Evolutionary conservation across 2,797 vertebrate genomes (phyloP).

Genomic region (Enteromius trimaculatus): DNA sequence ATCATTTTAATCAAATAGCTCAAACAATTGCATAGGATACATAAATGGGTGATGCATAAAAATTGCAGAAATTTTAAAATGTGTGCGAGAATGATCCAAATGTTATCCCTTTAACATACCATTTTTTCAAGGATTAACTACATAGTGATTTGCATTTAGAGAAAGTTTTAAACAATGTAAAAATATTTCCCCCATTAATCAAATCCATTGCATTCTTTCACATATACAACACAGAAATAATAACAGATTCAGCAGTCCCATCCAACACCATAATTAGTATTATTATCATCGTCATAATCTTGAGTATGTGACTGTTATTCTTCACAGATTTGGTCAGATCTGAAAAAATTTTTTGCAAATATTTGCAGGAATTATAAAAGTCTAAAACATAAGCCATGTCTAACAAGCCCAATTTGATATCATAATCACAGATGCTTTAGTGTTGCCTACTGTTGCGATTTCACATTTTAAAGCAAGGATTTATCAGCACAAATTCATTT

Average conservation of each 20-base stretch:
- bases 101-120: neutral
- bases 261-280: neutral
- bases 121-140: neutral
- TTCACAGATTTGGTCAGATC: neutral
- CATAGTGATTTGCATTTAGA: neutral
- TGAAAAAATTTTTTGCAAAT: neutral
- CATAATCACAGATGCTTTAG: neutral
- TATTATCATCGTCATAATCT: neutral
- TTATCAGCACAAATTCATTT: neutral
- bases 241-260: neutral
- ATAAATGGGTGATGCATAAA: conserved; percentile 45
- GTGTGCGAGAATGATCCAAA: neutral
- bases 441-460: neutral
- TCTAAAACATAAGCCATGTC: neutral
- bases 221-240: neutral
- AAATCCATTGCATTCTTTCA: conserved; percentile 8
- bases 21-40: conserved; percentile 68
- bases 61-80: conserved; percentile 28
- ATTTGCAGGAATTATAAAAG: neutral
- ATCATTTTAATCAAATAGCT: conserved; percentile 65
- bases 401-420: neutral
- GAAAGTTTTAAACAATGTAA: neutral
- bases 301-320: neutral
- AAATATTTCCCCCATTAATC: neutral
- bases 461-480: neutral